phyloP scores from a whole-genome alignment of 2,888 invertebrate genomes.

The Leptopilina myrica region DNA sequence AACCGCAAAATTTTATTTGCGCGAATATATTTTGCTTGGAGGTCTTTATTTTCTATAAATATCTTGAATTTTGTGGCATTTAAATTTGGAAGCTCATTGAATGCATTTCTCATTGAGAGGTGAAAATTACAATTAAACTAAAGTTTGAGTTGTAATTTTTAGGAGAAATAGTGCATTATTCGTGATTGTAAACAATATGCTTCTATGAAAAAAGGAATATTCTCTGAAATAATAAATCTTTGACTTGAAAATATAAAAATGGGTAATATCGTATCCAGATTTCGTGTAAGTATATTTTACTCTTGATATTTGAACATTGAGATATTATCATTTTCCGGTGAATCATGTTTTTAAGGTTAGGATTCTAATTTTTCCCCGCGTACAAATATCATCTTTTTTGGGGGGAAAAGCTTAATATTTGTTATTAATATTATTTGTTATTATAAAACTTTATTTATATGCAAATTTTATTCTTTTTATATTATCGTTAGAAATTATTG shows the following conservation, averaged over 20 bases:
- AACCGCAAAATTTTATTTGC: constrained; percentile 33
- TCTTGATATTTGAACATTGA: not conserved
- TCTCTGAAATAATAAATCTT: constrained; percentile 28
- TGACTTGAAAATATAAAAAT: constrained; percentile 39
- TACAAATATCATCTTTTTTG: not conserved
- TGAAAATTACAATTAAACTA: constrained; percentile 43
- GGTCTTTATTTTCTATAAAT: constrained; percentile 37
- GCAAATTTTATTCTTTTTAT: not conserved
- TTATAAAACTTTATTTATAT: not conserved
- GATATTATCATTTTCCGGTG: constrained; percentile 28
- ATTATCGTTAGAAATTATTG: not conserved
- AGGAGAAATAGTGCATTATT: constrained; percentile 37
- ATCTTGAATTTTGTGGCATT: constrained; percentile 23
- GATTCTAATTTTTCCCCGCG: constrained; percentile 3
- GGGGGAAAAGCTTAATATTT: not conserved
- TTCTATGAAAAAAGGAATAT: constrained; percentile 46
- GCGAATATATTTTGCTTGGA: not conserved
- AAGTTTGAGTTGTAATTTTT: constrained; percentile 41
- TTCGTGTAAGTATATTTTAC: constrained; percentile 49
- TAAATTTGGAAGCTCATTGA: constrained; percentile 23
- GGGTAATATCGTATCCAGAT: constrained; percentile 51
- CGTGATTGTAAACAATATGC: constrained; percentile 47
- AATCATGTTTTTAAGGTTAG: constrained; percentile 45
- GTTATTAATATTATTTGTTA: not conserved
- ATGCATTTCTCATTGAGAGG: constrained; percentile 38